phyloP scores from a whole-genome alignment of 2,113 vertebrate genomes.

The Lamprologus callipterus region DNA sequence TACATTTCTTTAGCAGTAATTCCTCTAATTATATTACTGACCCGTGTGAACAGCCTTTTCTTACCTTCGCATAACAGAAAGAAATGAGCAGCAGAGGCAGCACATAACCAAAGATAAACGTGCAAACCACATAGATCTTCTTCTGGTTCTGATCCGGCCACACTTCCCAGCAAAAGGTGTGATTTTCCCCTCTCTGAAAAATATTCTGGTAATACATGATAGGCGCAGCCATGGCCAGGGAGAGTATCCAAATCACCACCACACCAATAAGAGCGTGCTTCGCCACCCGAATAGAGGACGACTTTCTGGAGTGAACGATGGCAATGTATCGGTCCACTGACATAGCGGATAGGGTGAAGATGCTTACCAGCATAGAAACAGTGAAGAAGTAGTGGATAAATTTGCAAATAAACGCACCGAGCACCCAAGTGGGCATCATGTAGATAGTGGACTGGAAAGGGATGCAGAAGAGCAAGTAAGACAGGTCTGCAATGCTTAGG shows the following conservation, averaged over 20 bases:
- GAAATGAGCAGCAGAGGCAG: constrained; percentile 90
- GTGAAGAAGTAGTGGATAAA: constrained; percentile 96
- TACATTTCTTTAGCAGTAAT: neutral
- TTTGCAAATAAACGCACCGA: constrained; percentile 93
- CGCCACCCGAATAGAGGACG: constrained; percentile 80
- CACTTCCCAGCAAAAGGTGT: constrained; percentile 92
- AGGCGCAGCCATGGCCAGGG: constrained; percentile 87
- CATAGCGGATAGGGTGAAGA: constrained; percentile 94
- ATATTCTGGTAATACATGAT: constrained; percentile 87
- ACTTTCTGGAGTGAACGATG: constrained; percentile 92
- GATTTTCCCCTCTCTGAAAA: constrained; percentile 72
- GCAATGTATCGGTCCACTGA: constrained; percentile 96
- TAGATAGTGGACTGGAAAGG: constrained; percentile 95
- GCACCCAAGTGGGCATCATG: constrained; percentile 85
- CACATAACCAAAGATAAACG: constrained; percentile 90
- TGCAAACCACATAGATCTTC: constrained; percentile 88
- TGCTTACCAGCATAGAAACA: constrained; percentile 95
- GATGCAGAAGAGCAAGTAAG: constrained; percentile 94
- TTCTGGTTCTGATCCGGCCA: constrained; percentile 82
- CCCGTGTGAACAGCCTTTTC: neutral
- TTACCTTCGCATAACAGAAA: constrained; percentile 97
- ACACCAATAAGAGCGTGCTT: constrained; percentile 82
- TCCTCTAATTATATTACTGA: neutral
- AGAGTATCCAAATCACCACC: constrained; percentile 85
- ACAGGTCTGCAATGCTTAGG: constrained; percentile 91